Conservation (phyloP, 1,140 invertebrate genomes). For the Potamilus streckersoni region DNA sequence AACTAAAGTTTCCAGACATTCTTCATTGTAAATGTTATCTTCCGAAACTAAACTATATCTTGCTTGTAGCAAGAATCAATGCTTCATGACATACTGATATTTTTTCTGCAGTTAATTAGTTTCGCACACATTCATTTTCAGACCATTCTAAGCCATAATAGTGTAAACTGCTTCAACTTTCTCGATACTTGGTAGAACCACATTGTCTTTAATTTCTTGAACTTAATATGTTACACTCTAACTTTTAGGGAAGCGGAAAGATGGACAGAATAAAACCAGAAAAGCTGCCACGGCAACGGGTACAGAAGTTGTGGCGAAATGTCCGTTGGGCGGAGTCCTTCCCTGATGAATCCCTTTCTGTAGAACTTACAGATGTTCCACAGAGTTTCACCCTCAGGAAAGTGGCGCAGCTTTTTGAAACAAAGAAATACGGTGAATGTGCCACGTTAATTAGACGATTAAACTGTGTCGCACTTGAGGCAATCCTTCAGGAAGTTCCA, state of each 20-base stretch:
- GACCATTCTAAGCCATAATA: too few relatives aligned
- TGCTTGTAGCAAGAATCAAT: too few relatives aligned
- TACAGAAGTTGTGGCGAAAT: constrained; percentile 53
- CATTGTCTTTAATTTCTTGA: too few relatives aligned
- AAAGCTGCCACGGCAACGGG: constrained; percentile 38
- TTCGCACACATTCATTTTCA: too few relatives aligned
- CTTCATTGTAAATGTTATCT: too few relatives aligned
- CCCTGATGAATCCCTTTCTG: constrained; percentile 46
- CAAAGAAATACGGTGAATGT: constrained; percentile 51
- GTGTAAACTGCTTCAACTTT: too few relatives aligned
- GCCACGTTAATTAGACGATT: constrained; percentile 81
- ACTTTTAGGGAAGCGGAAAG: constrained; percentile 19
- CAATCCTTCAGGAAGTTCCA: constrained; percentile 80
- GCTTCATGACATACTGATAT: too few relatives aligned
- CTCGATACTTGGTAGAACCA: too few relatives aligned
- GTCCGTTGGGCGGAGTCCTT: constrained; percentile 54
- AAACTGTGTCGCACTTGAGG: constrained; percentile 79
- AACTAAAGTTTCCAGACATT: too few relatives aligned
- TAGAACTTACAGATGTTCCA: constrained; percentile 51
- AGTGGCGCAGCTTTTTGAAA: constrained; percentile 53
- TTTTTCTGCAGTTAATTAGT: too few relatives aligned
- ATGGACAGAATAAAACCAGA: constrained; percentile 48
- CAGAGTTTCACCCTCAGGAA: constrained; percentile 50
- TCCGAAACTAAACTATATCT: too few relatives aligned
- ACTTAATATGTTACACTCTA: too few relatives aligned